Evolutionary conservation across 1,140 invertebrate species (phyloP).

Genomic region (Heliothis subflexa): DNA sequence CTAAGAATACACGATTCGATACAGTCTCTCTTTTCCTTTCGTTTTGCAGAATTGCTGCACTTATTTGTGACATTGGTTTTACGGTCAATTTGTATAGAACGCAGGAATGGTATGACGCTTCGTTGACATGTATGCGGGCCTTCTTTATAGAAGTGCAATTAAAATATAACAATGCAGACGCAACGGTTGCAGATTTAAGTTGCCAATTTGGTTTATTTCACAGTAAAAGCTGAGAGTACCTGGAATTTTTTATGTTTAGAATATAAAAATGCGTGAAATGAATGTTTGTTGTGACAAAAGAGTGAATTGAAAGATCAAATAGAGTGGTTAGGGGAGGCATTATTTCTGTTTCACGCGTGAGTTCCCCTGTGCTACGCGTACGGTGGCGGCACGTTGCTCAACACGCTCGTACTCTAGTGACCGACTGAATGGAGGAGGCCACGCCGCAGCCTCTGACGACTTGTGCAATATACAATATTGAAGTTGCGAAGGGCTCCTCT

Average conservation of each 20-base stretch:
- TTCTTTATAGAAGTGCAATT: slow-evolving; percentile 33
- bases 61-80: slow-evolving; percentile 52
- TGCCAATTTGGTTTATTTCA: slow-evolving; percentile 9
- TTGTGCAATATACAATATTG: slow-evolving; percentile 55
- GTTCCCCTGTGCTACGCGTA: slow-evolving; percentile 43
- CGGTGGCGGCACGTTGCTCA: slow-evolving; percentile 62
- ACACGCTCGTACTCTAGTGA: slow-evolving; percentile 47
- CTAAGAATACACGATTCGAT: slow-evolving; percentile 57
- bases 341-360: slow-evolving; percentile 59
- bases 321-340: slow-evolving; percentile 33
- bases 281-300: slow-evolving; percentile 22
- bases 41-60: slow-evolving; percentile 44
- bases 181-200: slow-evolving; percentile 5
- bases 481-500: slow-evolving; percentile 63
- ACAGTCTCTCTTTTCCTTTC: slow-evolving; percentile 54
- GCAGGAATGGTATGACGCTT: slow-evolving; percentile 21
- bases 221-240: neutral
- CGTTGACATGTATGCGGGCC: slow-evolving; percentile 17
- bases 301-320: slow-evolving; percentile 33
- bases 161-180: slow-evolving; percentile 11
- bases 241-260: neutral
- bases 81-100: slow-evolving; percentile 47
- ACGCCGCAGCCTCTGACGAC: slow-evolving; percentile 58
- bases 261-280: slow-evolving; percentile 13
- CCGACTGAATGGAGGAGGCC: slow-evolving; percentile 66